These are phyloP conservation scores for Leucosticte australis DNA, from an alignment of 2,113 vertebrate genomes.

Conservation along the genomic window DNA sequence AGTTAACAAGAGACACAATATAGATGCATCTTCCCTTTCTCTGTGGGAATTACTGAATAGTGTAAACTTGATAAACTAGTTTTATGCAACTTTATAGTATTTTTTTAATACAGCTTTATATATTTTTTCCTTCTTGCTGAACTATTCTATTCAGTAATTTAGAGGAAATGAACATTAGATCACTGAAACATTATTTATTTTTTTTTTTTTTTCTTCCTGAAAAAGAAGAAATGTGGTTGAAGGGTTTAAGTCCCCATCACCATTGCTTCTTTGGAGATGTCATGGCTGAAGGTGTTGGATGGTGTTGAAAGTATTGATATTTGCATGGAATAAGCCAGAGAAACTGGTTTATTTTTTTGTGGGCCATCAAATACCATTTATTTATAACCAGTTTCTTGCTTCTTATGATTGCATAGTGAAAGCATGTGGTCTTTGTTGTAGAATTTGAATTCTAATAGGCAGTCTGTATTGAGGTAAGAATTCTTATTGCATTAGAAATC, in stretches of 20 bases:
- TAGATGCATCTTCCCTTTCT: not conserved
- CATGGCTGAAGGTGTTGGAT: not conserved
- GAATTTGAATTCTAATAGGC: not conserved
- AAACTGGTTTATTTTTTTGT: not conserved
- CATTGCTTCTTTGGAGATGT: not conserved
- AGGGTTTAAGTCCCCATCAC: not conserved
- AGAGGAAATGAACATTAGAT: not conserved
- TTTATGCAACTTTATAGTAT: not conserved
- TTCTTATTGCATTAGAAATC: not conserved
- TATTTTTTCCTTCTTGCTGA: not conserved
- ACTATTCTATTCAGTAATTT: not conserved
- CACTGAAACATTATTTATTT: fast-evolving
- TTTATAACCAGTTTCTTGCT: not conserved
- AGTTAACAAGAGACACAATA: not conserved
- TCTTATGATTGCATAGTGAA: not conserved
- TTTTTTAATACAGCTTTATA: not conserved
- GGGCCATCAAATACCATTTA: not conserved
- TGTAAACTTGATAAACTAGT: not conserved
- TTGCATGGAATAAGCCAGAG: not conserved
- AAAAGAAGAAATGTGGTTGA: not conserved
- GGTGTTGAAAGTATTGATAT: not conserved
- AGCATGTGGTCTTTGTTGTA: not conserved
- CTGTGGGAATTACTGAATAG: not conserved
- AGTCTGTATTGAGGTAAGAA: not conserved
- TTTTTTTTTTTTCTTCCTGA: too few species aligned